Evolutionary conservation across 2,888 invertebrate genomes (phyloP).

Genomic region (Colletes collaris): DNA sequence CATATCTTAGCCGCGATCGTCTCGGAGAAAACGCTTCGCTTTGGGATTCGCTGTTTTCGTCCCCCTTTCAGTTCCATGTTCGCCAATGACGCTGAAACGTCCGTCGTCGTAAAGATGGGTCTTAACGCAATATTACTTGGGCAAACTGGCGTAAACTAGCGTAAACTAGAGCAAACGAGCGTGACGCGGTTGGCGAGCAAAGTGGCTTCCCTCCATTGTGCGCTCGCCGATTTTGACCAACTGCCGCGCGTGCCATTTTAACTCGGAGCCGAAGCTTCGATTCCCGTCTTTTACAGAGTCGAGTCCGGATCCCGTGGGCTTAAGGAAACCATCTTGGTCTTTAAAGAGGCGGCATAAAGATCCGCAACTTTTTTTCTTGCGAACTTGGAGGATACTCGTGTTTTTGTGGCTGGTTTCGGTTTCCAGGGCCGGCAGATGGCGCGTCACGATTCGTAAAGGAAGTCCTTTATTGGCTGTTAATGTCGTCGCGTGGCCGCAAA

Average conservation of each 20-base stretch:
- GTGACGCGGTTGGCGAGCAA: constrained; percentile 43
- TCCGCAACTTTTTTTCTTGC: no score
- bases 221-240: constrained; percentile 18
- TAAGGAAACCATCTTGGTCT: no score
- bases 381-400: background rate
- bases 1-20: constrained; percentile 57
- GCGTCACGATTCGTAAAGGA: constrained; percentile 25
- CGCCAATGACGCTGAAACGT: constrained; percentile 33
- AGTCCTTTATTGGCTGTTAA: constrained; percentile 50
- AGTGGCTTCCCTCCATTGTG: constrained; percentile 4
- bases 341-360: no score
- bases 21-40: constrained; percentile 49
- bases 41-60: constrained; percentile 30
- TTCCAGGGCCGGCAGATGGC: background rate
- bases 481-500: constrained; percentile 50
- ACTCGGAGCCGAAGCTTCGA: no score
- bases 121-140: constrained; percentile 52
- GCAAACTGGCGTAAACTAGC: constrained; percentile 49
- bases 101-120: constrained; percentile 38
- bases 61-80: background rate
- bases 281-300: no score
- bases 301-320: no score
- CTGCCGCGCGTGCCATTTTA: no score
- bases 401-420: constrained; percentile 29
- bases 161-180: constrained; percentile 56